Evolutionary conservation across 2,113 vertebrate species (phyloP).

Genomic region (Atrichornis clamosus): DNA sequence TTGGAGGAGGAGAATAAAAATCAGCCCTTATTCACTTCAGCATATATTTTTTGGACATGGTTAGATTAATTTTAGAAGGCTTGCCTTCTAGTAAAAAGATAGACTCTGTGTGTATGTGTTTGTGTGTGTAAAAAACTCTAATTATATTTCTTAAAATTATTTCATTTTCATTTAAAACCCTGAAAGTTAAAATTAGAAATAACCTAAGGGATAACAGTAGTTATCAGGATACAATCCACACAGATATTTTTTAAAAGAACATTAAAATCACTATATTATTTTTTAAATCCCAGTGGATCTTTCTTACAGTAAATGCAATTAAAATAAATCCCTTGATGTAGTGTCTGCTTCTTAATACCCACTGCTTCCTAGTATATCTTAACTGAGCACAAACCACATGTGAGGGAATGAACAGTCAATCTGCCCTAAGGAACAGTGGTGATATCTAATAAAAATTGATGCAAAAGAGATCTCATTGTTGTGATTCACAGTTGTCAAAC

Average conservation of each 20-base stretch:
- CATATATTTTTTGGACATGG: background rate
- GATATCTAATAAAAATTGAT: background rate
- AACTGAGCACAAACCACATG: background rate
- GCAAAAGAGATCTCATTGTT: background rate
- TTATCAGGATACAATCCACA: background rate
- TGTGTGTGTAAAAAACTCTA: background rate
- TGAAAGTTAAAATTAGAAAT: background rate
- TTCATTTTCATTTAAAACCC: conserved; percentile 39
- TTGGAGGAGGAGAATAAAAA: fast-evolving
- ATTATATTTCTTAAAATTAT: background rate
- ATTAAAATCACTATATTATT: conserved; percentile 9
- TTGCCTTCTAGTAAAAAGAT: background rate
- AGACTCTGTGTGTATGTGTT: background rate
- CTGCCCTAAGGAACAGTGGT: background rate
- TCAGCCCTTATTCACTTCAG: background rate
- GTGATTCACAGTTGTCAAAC: background rate
- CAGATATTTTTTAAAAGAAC: background rate
- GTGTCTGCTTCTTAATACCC: conserved; percentile 22
- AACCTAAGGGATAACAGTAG: background rate
- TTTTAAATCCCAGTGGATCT: conserved; percentile 13
- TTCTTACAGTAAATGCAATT: conserved; percentile 49
- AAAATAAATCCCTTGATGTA: conserved; percentile 39
- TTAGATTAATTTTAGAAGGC: background rate
- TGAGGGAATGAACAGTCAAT: background rate
- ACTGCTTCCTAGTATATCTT: background rate